phyloP scores from a whole-genome alignment of 2,113 vertebrate genomes.

The Corydoras sp. region DNA sequence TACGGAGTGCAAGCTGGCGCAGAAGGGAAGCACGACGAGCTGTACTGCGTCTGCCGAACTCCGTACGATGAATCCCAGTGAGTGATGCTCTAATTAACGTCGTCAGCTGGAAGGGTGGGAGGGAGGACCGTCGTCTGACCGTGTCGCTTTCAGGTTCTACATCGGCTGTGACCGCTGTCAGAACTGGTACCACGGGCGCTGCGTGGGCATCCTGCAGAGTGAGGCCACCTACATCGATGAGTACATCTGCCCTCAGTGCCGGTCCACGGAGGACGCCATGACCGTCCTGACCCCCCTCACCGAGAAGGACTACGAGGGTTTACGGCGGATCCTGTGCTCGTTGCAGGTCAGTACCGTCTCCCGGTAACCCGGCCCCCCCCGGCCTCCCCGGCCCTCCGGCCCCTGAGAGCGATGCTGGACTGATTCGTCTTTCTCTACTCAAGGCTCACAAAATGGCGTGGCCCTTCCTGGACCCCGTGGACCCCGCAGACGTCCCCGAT shows the following conservation, averaged over 20 bases:
- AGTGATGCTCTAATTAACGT: neutral
- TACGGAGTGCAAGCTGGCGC: constrained; percentile 91
- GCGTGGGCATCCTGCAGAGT: constrained; percentile 95
- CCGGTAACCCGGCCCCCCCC: neutral
- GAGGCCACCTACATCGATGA: constrained; percentile 96
- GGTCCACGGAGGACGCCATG: constrained; percentile 98
- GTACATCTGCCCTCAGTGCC: constrained; percentile 96
- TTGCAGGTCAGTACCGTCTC: constrained; percentile 68
- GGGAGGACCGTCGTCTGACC: neutral
- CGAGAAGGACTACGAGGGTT: constrained; percentile 91
- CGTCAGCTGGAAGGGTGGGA: neutral
- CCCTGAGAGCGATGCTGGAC: no score
- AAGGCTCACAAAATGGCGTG: constrained; percentile 98
- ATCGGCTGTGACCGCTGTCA: constrained; percentile 98
- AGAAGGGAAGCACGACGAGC: constrained; percentile 89
- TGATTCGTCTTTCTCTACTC: neutral
- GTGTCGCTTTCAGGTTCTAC: constrained; percentile 77
- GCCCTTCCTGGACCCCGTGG: constrained; percentile 96
- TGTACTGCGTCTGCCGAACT: constrained; percentile 71
- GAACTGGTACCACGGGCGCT: constrained; percentile 99
- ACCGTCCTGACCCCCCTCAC: constrained; percentile 94
- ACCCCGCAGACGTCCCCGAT: constrained; percentile 93
- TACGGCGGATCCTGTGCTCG: constrained; percentile 88
- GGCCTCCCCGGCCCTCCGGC: no score
- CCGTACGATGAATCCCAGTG: constrained; percentile 70